Evolutionary conservation across 1,140 invertebrate genomes (phyloP).

Genomic region (Cyphomyrmex costatus): DNA sequence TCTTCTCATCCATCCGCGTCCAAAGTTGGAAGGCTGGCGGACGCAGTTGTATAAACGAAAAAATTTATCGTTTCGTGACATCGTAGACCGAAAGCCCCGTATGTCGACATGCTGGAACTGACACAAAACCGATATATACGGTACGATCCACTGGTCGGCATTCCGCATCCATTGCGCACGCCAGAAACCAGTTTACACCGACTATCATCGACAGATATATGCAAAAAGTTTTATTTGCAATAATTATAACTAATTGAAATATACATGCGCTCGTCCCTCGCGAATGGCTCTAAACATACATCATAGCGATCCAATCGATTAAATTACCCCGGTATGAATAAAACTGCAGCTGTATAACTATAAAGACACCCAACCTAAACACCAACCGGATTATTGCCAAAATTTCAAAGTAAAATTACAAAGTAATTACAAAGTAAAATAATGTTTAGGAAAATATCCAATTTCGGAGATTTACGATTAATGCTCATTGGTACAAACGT

Average conservation of each 20-base stretch:
- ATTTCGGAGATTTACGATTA: neutral
- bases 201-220: slow-evolving; percentile 20
- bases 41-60: slow-evolving; percentile 53
- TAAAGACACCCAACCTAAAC: neutral
- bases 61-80: slow-evolving; percentile 66
- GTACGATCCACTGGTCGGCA: slow-evolving; percentile 21
- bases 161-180: slow-evolving; percentile 6
- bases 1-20: neutral
- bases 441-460: slow-evolving; percentile 22
- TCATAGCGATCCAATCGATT: neutral
- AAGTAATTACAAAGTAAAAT: neutral
- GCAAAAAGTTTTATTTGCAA: slow-evolving; percentile 29
- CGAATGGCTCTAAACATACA: neutral
- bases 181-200: slow-evolving; percentile 1
- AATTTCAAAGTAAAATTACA: neutral
- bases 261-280: neutral
- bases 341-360: neutral
- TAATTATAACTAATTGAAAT: slow-evolving; percentile 43
- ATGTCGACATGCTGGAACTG: slow-evolving; percentile 65
- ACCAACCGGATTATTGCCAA: neutral
- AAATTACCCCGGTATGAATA: neutral
- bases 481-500: neutral
- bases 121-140: slow-evolving; percentile 67
- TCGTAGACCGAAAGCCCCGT: slow-evolving; percentile 60
- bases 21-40: slow-evolving; percentile 31